Conservation (phyloP, 1,140 invertebrate species). For the Dinothrombium tinctorium region DNA sequence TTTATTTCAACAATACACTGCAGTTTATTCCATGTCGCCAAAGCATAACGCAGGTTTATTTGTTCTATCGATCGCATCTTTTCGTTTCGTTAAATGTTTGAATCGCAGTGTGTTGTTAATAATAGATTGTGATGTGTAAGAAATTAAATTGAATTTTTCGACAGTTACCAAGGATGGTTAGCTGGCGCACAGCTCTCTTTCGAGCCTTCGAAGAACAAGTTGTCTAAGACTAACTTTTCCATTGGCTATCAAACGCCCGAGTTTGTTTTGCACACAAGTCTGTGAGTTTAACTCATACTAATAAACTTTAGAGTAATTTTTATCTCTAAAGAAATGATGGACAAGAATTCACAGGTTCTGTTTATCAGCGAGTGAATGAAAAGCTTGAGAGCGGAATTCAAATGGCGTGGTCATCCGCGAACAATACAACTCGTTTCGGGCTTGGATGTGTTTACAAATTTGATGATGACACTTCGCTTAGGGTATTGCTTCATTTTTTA, state of each 20-base stretch:
- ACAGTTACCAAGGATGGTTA: conserved; percentile 16
- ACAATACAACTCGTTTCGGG: conserved; percentile 64
- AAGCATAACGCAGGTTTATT: too few species aligned
- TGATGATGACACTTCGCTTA: conserved; percentile 50
- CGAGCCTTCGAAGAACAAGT: conserved; percentile 63
- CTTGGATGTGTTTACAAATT: conserved; percentile 70
- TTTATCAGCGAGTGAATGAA: conserved; percentile 73
- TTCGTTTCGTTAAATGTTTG: too few species aligned
- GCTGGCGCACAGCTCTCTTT: conserved; percentile 36
- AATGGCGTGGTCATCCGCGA: conserved; percentile 63
- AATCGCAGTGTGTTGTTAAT: background rate
- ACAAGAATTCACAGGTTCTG: conserved; percentile 65
- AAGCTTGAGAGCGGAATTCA: conserved; percentile 66
- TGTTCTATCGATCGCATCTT: too few species aligned
- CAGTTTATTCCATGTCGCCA: background rate
- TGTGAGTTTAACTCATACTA: conserved; percentile 40
- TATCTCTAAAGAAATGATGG: conserved; percentile 50
- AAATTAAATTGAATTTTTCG: conserved; percentile 1
- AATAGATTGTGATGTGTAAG: background rate
- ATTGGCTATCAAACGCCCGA: conserved; percentile 69
- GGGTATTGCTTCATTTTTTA: conserved; percentile 18
- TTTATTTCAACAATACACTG: background rate
- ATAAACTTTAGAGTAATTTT: conserved; percentile 3
- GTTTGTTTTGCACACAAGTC: conserved; percentile 71
- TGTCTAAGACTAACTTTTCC: conserved; percentile 80